Percentiles rank a stretch among this genome's conserved stretches.
These are phyloP conservation scores for Hirtodrosophila confusa DNA, from an alignment of 2,888 invertebrate species.

Conservation along the genomic window DNA sequence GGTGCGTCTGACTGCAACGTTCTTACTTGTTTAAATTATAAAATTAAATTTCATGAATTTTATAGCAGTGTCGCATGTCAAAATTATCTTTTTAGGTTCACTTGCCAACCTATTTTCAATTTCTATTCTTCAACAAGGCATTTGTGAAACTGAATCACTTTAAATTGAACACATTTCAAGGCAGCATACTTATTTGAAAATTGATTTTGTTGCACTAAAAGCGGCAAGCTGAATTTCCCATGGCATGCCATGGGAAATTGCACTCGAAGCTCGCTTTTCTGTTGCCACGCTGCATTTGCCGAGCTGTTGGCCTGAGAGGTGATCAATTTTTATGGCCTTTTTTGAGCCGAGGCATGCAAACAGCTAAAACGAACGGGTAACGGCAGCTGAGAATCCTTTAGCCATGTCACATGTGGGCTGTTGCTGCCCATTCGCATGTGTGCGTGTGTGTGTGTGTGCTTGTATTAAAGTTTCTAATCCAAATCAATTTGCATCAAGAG, in stretches of 20 bases:
- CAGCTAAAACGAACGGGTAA: constrained; percentile 30
- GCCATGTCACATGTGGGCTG: constrained; percentile 41
- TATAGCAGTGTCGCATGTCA: too few relatives aligned
- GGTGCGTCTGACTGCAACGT: too few relatives aligned
- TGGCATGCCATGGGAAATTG: constrained; percentile 8
- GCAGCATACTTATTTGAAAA: constrained; percentile 28
- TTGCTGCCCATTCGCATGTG: constrained; percentile 15
- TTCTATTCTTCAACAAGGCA: background rate
- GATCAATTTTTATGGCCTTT: constrained; percentile 70
- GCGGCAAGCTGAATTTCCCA: background rate
- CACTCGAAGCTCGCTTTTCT: constrained; percentile 19
- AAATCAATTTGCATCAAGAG: constrained; percentile 83
- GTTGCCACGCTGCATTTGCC: constrained; percentile 17
- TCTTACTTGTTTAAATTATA: too few relatives aligned
- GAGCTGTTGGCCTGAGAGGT: constrained; percentile 18
- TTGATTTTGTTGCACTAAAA: constrained; percentile 40
- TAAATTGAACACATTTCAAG: constrained; percentile 21
- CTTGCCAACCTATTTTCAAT: constrained; percentile 1
- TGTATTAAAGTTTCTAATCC: constrained; percentile 79
- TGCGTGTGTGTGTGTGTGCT: constrained; percentile 13
- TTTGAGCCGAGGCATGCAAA: constrained; percentile 44
- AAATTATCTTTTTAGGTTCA: too few relatives aligned
- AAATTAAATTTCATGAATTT: too few relatives aligned
- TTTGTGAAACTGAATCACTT: constrained; percentile 16
- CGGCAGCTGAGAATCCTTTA: constrained; percentile 37